These are phyloP conservation scores for Drosophila infuscata DNA, from an alignment of 2,888 invertebrate species.

Conservation along the genomic window DNA sequence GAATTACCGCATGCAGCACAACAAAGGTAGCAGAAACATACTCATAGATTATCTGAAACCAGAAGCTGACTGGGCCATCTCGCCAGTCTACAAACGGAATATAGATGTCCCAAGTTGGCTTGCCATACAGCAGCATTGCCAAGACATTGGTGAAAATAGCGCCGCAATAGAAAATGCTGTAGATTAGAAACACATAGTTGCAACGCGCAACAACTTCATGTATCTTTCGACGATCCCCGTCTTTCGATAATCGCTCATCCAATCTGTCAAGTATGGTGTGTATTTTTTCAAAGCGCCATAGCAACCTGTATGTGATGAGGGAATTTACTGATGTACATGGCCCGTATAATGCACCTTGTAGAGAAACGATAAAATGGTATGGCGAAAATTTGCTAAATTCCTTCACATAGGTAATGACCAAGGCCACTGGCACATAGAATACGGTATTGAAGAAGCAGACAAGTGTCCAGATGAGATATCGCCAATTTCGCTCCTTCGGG, in stretches of 20 bases:
- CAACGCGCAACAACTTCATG: conserved; percentile 56
- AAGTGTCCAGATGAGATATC: conserved; percentile 56
- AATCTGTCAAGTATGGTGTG: conserved; percentile 43
- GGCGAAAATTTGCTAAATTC: conserved; percentile 60
- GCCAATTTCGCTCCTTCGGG: conserved; percentile 38
- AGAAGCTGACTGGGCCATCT: conserved; percentile 36
- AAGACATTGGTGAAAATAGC: conserved; percentile 38
- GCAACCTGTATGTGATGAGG: conserved; percentile 38
- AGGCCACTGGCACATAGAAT: conserved; percentile 60
- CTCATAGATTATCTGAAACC: conserved; percentile 54
- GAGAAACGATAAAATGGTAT: conserved; percentile 61
- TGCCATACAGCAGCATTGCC: conserved; percentile 37
- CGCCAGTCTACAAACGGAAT: conserved; percentile 64
- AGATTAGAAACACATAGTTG: conserved; percentile 57
- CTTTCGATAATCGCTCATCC: conserved; percentile 43
- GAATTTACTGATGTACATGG: conserved; percentile 54
- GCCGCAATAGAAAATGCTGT: conserved; percentile 38
- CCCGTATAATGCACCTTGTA: conserved; percentile 59
- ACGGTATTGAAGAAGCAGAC: conserved; percentile 38
- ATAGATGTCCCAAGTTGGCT: conserved; percentile 60
- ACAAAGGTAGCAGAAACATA: conserved; percentile 39
- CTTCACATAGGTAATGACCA: conserved; percentile 55
- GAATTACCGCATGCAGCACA: conserved; percentile 51
- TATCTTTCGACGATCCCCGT: conserved; percentile 45
- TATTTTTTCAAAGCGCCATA: conserved; percentile 45